These are phyloP conservation scores for Cosmia pyralina DNA, from an alignment of 2,888 invertebrate genomes.

Conservation along the genomic window DNA sequence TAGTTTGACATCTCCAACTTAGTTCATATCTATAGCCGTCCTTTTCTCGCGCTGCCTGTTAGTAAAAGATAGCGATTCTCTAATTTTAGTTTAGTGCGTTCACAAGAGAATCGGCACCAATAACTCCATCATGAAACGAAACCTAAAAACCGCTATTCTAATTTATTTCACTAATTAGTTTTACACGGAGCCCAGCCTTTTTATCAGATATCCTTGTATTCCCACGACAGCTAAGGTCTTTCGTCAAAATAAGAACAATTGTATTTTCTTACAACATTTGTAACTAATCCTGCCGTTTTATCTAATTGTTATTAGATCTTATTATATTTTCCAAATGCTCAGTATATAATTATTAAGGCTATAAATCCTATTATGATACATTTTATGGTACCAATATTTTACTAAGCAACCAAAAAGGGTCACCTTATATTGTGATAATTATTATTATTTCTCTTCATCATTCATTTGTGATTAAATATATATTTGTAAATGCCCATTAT, in stretches of 20 bases:
- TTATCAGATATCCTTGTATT: constrained; percentile 54
- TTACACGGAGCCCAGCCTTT: constrained; percentile 86
- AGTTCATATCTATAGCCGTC: too few relatives aligned
- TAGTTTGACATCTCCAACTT: too few relatives aligned
- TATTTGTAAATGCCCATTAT: constrained; percentile 40
- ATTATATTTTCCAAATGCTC: constrained; percentile 12
- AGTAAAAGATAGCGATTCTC: too few relatives aligned
- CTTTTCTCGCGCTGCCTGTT: too few relatives aligned
- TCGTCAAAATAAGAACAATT: constrained; percentile 47
- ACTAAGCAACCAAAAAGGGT: constrained; percentile 20
- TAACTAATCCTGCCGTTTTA: constrained; percentile 10
- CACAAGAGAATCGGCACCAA: too few relatives aligned
- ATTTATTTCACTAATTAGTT: constrained; percentile 58
- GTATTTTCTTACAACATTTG: constrained; percentile 33
- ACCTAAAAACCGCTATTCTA: constrained; percentile 47
- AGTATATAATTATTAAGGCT: neutral
- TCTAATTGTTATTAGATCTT: constrained; percentile 15
- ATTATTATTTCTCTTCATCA: neutral
- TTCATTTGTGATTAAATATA: constrained; percentile 27
- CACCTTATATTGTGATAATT: constrained; percentile 13
- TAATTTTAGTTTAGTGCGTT: too few relatives aligned
- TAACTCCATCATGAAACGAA: constrained; percentile 24
- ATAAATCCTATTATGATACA: constrained; percentile 13
- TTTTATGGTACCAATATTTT: constrained; percentile 13
- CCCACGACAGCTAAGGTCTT: constrained; percentile 54